A percentile compares a stretch with the other conserved stretches of the same genome.
Evolutionary conservation across 2,797 vertebrate species (phyloP).

Genomic region (Myotis myotis): DNA sequence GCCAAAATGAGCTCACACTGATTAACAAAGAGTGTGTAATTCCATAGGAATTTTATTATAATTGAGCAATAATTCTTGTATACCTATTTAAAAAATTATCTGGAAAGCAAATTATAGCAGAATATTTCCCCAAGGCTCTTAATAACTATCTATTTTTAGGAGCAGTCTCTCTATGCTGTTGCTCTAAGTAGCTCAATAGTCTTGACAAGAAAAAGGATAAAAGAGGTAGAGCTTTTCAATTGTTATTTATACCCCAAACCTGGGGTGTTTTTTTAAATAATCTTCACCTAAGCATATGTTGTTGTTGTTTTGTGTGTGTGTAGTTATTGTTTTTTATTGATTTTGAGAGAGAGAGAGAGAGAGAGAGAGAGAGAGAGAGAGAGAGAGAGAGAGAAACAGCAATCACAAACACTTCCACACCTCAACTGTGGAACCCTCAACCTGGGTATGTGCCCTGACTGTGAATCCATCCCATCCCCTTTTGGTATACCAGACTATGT

Average conservation of each 20-base stretch:
- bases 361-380: neutral
- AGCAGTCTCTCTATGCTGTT: slow-evolving; percentile 46
- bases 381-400: too few relatives aligned
- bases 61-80: slow-evolving; percentile 74
- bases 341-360: neutral
- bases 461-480: neutral
- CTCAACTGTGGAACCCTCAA: neutral
- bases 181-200: slow-evolving; percentile 58
- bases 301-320: neutral
- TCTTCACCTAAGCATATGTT: neutral
- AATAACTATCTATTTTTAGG: slow-evolving; percentile 73
- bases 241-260: slow-evolving; percentile 66
- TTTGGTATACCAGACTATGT: neutral
- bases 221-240: slow-evolving; percentile 55
- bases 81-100: slow-evolving; percentile 71
- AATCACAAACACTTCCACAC: too few relatives aligned
- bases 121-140: slow-evolving; percentile 67
- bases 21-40: slow-evolving; percentile 63
- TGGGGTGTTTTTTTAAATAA: neutral
- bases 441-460: neutral
- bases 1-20: slow-evolving; percentile 68
- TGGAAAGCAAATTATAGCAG: slow-evolving; percentile 75
- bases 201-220: slow-evolving; percentile 69
- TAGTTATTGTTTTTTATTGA: neutral
- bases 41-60: slow-evolving; percentile 76